A percentile compares a stretch with the other conserved stretches of the same genome.
Evolutionary conservation across 2,113 vertebrate species (phyloP).

Genomic region (Psilopogon haemacephalus): DNA sequence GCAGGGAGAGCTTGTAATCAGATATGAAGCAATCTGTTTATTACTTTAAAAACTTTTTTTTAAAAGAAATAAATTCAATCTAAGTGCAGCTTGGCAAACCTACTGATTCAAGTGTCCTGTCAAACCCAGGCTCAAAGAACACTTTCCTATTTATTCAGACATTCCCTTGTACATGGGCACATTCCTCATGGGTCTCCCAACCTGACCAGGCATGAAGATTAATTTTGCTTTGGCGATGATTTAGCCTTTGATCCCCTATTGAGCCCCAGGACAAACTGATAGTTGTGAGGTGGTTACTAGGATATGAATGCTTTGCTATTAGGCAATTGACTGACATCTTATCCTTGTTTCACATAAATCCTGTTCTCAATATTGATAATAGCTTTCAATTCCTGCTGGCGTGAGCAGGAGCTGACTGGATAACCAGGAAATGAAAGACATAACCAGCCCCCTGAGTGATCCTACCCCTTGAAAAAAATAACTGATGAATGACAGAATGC

Average conservation of each 20-base stretch:
- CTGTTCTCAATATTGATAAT: slow-evolving; percentile 37
- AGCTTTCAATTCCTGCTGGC: slow-evolving; percentile 39
- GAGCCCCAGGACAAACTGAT: slow-evolving; percentile 33
- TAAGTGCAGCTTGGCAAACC: not conserved
- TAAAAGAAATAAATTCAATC: not conserved
- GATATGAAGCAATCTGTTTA: not conserved
- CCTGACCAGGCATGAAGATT: slow-evolving; percentile 23
- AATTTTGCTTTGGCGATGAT: slow-evolving; percentile 42
- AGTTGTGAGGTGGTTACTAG: not conserved
- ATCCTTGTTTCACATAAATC: slow-evolving; percentile 39
- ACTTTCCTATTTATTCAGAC: not conserved
- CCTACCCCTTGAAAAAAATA: not conserved
- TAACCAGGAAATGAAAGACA: slow-evolving; percentile 57
- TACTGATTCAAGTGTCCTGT: rapidly evolving
- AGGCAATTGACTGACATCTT: slow-evolving; percentile 18
- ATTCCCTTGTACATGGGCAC: not conserved
- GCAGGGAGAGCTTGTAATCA: not conserved
- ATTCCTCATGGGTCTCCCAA: not conserved
- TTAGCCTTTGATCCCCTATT: slow-evolving; percentile 40
- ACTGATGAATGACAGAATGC: slow-evolving; percentile 2
- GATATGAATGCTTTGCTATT: slow-evolving; percentile 15
- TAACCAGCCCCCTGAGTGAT: slow-evolving; percentile 24
- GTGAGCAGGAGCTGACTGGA: slow-evolving; percentile 34
- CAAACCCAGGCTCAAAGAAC: not conserved
- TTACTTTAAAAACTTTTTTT: not conserved